phyloP scores from a whole-genome alignment of 2,888 invertebrate genomes.

The Hanleya hanleyi region DNA sequence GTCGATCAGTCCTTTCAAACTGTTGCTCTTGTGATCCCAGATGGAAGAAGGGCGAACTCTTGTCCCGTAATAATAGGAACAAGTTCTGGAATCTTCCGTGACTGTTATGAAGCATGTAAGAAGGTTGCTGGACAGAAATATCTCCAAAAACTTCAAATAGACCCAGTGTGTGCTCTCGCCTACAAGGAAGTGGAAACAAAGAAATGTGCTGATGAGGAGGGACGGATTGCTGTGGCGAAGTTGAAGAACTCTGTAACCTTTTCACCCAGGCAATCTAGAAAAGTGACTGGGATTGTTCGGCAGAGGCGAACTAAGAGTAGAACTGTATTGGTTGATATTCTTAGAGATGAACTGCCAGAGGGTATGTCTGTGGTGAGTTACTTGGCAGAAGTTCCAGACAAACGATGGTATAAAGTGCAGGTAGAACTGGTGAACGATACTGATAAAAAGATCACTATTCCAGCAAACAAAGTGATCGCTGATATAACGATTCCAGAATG shows the following conservation, averaged over 20 bases:
- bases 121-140: background rate
- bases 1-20: background rate
- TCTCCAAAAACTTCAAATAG: background rate
- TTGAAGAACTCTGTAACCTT: background rate
- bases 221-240: background rate
- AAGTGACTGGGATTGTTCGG: background rate
- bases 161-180: background rate
- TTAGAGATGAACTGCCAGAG: background rate
- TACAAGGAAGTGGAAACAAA: background rate
- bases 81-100: background rate
- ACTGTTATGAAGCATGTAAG: slow-evolving; percentile 1
- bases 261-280: background rate
- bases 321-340: background rate
- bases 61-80: background rate
- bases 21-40: background rate
- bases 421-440: background rate
- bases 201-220: background rate
- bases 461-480: background rate
- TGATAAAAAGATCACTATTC: background rate
- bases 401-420: background rate
- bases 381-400: background rate
- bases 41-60: background rate
- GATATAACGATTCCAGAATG: background rate
- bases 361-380: background rate
- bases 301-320: background rate